A percentile compares a stretch with the other conserved stretches of the same genome.
These are phyloP conservation scores for Mirza zaza DNA, from an alignment of 2,113 vertebrate species.

Conservation along the genomic window DNA sequence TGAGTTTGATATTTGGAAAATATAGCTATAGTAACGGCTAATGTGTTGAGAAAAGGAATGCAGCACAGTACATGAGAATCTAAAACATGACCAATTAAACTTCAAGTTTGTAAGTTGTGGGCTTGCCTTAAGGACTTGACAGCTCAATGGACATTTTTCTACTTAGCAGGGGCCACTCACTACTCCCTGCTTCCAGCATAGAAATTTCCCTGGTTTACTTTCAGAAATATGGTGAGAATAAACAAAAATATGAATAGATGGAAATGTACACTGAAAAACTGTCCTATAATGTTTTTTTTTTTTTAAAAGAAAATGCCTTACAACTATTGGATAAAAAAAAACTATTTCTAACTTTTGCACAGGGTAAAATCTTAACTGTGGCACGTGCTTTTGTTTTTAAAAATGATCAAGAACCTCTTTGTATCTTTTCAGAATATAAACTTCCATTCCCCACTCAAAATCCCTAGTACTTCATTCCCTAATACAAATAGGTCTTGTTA, in stretches of 20 bases:
- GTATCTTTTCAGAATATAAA: background rate
- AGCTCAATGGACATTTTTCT: background rate
- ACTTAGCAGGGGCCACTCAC: background rate
- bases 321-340: background rate
- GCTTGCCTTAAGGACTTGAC: background rate
- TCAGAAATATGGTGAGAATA: background rate
- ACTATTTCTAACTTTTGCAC: background rate
- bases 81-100: background rate
- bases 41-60: background rate
- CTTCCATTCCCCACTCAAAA: background rate
- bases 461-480: background rate
- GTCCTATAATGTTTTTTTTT: background rate
- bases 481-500: background rate
- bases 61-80: background rate
- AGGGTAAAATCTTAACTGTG: background rate
- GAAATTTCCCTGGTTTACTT: slow-evolving; percentile 1
- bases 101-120: background rate
- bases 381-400: background rate
- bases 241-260: background rate
- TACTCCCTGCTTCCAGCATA: background rate
- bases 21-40: background rate
- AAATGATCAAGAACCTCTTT: slow-evolving; percentile 1
- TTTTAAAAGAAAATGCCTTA: background rate
- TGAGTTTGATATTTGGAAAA: slow-evolving; percentile 32
- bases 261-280: background rate